phyloP scores from a whole-genome alignment of 2,113 vertebrate genomes.

The Cinclus cinclus region DNA sequence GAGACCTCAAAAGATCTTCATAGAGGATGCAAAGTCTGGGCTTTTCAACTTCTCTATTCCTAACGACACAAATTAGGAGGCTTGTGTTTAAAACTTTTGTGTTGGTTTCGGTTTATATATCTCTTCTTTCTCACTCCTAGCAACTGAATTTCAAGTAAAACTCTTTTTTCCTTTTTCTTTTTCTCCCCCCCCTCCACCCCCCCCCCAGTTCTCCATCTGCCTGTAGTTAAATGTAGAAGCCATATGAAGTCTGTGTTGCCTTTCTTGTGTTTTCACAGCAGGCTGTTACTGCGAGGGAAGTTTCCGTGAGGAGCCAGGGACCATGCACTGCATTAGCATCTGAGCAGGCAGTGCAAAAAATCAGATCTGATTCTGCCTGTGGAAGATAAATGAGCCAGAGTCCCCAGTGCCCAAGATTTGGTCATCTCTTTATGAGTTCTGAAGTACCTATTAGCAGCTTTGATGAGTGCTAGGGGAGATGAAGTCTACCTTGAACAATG shows the following conservation, averaged over 20 bases:
- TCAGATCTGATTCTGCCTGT: slow-evolving; percentile 78
- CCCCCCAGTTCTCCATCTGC: not conserved
- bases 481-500: slow-evolving; percentile 80
- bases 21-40: not conserved
- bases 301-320: slow-evolving; percentile 52
- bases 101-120: not conserved
- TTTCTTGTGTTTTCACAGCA: slow-evolving; percentile 20
- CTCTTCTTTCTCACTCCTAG: not conserved
- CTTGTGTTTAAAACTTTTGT: not conserved
- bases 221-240: not conserved
- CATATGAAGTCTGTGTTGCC: not conserved
- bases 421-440: slow-evolving; percentile 83
- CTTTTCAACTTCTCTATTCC: not conserved
- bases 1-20: not conserved
- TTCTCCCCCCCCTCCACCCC: rapidly evolving
- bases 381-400: slow-evolving; percentile 81
- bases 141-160: not conserved
- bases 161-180: not conserved
- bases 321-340: slow-evolving; percentile 57
- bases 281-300: slow-evolving; percentile 33
- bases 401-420: slow-evolving; percentile 76
- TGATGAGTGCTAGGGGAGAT: slow-evolving; percentile 83
- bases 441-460: slow-evolving; percentile 83
- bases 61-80: not conserved
- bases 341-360: slow-evolving; percentile 72